Evolutionary conservation across 2,888 invertebrate species (phyloP), one percentile per base, ranked within the genome.

Genomic region (Himalopsyche anomala): DNA sequence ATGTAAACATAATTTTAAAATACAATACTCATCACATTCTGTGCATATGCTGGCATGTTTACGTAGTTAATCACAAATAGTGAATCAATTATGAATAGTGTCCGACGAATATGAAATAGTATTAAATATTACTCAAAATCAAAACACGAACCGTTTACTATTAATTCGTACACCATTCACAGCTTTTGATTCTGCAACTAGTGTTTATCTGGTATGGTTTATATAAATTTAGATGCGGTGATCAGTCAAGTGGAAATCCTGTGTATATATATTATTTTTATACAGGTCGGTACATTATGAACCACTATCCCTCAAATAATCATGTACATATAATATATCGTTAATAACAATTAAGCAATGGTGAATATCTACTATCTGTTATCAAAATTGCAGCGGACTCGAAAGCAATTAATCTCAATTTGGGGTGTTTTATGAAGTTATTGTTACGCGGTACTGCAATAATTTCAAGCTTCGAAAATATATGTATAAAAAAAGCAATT

Each of bases 211-310:
- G 51, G 36, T 12, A 74, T 15, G 12, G 12, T 74, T 36, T 12
- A 74, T 74, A 74, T 11, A 28, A 38, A 36, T 74, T 74, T 74
- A 38, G 38, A 74, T 74, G 28, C 12, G 28, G 74, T 11, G 74
- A 74, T 74, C 74, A 36, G 28, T 74, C 74, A 74, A 36, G 74
- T 74, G 74, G 74, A 74, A 74, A 74, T 74, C 74, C 74, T 74
- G 74, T 74, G 9, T 36, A 74, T 74, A 28, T 28, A 38, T 74
- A 38, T 19, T 74, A 74, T 36, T 19, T 9, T 19, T 19, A 19
- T 74, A 36, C 36, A 74, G 51, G 51, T 51, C 15, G 51, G 15
- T 15, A 74, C 5, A 36, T 74, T 74, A 15, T 74, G 12, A 15
- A 36, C 74, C 74, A 74, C 28, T 12, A 2, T 3, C 11, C 3